Percentiles rank a stretch among this genome's conserved stretches.
phyloP scores from a whole-genome alignment of 2,888 invertebrate genomes.

The Tinea semifulvella region DNA sequence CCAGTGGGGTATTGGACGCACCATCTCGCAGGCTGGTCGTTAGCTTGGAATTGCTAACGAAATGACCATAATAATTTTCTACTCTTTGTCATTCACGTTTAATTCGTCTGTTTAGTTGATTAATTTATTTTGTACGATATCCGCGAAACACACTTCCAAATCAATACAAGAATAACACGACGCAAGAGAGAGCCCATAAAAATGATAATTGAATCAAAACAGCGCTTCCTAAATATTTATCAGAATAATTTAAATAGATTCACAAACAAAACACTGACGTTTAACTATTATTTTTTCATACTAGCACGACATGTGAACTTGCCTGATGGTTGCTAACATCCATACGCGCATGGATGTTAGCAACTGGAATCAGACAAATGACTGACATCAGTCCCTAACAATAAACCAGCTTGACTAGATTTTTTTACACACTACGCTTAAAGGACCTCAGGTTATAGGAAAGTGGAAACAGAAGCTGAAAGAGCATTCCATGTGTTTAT shows the following conservation, averaged over 20 bases:
- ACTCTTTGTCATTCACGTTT: conserved; percentile 11
- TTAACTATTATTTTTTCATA: conserved; percentile 5
- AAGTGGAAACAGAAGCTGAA: no score
- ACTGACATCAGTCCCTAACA: no score
- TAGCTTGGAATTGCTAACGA: conserved; percentile 8
- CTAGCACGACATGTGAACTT: no score
- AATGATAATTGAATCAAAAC: conserved; percentile 2
- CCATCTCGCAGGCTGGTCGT: conserved; percentile 9
- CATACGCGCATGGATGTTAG: no score
- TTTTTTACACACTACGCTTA: no score
- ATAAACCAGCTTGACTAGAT: no score
- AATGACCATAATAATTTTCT: conserved; percentile 9
- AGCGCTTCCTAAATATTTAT: conserved; percentile 1
- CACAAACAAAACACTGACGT: background rate
- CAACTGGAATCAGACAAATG: no score
- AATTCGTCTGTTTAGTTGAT: conserved; percentile 11
- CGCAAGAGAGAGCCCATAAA: conserved; percentile 2
- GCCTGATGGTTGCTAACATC: no score
- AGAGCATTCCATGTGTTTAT: no score
- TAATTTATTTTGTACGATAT: conserved; percentile 6
- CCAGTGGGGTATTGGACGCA: conserved; percentile 9
- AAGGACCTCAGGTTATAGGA: no score
- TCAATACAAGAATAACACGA: conserved; percentile 7
- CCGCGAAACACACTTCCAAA: background rate
- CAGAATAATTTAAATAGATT: conserved; percentile 9